Conservation (phyloP, 2,797 vertebrate species). For the Chloroceryle amazona region DNA sequence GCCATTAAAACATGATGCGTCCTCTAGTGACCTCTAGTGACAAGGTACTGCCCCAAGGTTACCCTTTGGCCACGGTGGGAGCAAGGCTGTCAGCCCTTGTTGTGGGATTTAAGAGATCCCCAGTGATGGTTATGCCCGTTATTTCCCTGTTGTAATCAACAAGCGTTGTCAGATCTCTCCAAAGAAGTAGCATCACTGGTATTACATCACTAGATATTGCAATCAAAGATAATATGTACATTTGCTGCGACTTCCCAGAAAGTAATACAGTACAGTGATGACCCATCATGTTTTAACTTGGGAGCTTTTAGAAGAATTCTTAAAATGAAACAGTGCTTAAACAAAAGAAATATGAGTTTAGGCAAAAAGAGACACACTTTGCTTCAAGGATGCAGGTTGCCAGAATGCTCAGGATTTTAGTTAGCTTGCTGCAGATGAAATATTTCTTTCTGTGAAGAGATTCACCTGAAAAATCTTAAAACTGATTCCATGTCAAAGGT, state of each 20-base stretch:
- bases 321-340: not conserved
- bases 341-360: not conserved
- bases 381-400: not conserved
- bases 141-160: not conserved
- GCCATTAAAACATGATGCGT: not conserved
- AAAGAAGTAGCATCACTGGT: not conserved
- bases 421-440: not conserved
- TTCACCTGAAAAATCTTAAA: not conserved
- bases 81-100: not conserved
- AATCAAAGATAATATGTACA: not conserved
- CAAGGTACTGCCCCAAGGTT: not conserved
- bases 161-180: not conserved
- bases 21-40: conserved; percentile 45
- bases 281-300: not conserved
- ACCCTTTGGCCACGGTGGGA: not conserved
- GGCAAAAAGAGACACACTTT: not conserved
- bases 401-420: not conserved
- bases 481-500: not conserved
- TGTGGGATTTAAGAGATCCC: not conserved
- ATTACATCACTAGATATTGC: not conserved
- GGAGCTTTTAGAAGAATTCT: not conserved
- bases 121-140: not conserved
- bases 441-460: not conserved
- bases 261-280: not conserved
- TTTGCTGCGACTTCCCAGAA: not conserved